phyloP scores from a whole-genome alignment of 2,797 vertebrate species.

The Petrocephalus schoutedeni region DNA sequence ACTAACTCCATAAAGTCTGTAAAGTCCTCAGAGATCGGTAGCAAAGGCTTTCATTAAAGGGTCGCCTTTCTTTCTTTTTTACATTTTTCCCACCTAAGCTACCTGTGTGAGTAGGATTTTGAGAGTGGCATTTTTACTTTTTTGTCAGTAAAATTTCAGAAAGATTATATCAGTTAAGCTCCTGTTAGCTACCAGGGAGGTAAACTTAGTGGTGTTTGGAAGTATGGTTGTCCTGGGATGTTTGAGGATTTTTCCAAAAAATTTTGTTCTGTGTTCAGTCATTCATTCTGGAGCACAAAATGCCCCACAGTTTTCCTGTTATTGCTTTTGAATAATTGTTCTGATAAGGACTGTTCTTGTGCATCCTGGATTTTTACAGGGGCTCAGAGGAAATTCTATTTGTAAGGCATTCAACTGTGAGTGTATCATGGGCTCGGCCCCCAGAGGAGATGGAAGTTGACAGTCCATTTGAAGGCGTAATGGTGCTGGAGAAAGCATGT shows the following conservation, averaged over 20 bases:
- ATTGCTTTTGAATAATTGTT: not conserved
- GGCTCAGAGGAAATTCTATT: not conserved
- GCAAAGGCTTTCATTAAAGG: not conserved
- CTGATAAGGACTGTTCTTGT: not conserved
- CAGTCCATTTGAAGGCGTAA: not conserved
- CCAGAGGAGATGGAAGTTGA: not conserved
- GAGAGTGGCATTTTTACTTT: not conserved
- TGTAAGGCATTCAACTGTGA: not conserved
- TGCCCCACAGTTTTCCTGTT: not conserved
- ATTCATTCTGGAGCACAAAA: not conserved
- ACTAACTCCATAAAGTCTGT: not conserved
- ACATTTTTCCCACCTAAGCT: not conserved
- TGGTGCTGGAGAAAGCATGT: not conserved
- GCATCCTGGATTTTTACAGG: not conserved
- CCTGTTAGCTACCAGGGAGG: not conserved
- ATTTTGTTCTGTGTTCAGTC: not conserved
- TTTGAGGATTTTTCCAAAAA: not conserved
- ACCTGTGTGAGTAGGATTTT: not conserved
- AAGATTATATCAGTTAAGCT: not conserved
- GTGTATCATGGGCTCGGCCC: not conserved
- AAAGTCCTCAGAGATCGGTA: not conserved
- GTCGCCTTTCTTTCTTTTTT: not conserved
- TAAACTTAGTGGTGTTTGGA: not conserved
- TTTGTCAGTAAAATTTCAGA: not conserved
- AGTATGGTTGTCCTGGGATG: not conserved